Conservation (phyloP, 2,113 vertebrate species). For the Butorides virescens region DNA sequence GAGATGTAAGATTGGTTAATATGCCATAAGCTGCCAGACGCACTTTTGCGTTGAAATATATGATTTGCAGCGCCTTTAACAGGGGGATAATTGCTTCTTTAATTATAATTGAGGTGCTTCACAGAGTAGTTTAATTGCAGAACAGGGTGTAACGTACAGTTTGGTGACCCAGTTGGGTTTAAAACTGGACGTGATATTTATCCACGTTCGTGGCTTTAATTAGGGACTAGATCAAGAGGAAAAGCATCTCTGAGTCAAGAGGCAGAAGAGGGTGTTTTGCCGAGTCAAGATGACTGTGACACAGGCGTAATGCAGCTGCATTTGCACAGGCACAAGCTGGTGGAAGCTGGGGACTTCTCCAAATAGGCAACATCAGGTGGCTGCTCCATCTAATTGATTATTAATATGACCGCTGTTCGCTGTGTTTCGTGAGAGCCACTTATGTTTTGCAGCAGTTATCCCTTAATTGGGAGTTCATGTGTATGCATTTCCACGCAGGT, state of each 20-base stretch:
- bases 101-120: slow-evolving; percentile 70
- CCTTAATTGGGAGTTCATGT: slow-evolving; percentile 28
- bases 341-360: slow-evolving; percentile 8
- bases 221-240: slow-evolving; percentile 8
- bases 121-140: slow-evolving; percentile 65
- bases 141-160: slow-evolving; percentile 31
- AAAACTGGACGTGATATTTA: slow-evolving; percentile 57
- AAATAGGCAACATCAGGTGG: slow-evolving; percentile 60
- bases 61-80: slow-evolving; percentile 65
- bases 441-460: slow-evolving; percentile 6
- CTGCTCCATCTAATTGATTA: slow-evolving; percentile 62
- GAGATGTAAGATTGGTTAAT: slow-evolving; percentile 60
- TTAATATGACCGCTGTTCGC: slow-evolving; percentile 46
- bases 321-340: background rate
- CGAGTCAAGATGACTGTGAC: background rate
- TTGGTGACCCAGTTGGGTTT: slow-evolving; percentile 60
- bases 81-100: slow-evolving; percentile 66
- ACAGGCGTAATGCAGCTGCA: background rate
- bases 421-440: slow-evolving; percentile 27
- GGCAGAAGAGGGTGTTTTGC: background rate
- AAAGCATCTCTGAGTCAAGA: background rate
- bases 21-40: slow-evolving; percentile 31
- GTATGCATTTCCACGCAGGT: slow-evolving; percentile 8
- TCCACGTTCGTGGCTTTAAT: slow-evolving; percentile 57
- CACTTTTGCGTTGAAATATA: slow-evolving; percentile 64